Conservation (phyloP, 2,888 invertebrate species). For the Lithosia quadra region DNA sequence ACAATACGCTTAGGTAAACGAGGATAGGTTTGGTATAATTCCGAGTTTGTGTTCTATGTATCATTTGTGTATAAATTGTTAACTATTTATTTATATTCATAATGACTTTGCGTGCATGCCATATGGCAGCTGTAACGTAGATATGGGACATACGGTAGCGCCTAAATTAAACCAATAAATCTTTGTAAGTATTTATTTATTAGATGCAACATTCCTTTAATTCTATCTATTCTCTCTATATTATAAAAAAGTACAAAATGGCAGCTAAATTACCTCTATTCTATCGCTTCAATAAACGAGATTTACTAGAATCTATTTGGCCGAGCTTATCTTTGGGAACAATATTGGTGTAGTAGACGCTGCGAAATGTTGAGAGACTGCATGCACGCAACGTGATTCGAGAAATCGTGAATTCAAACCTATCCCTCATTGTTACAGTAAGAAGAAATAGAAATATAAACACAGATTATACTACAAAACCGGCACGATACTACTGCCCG, state of each 20-base stretch:
- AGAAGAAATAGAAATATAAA: slow-evolving; percentile 46
- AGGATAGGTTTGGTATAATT: slow-evolving; percentile 56
- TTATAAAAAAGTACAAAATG: slow-evolving; percentile 72
- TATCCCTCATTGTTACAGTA: slow-evolving; percentile 57
- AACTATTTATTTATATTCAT: slow-evolving; percentile 36
- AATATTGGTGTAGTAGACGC: slow-evolving; percentile 76
- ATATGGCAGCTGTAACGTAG: slow-evolving; percentile 78
- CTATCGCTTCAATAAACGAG: slow-evolving; percentile 61
- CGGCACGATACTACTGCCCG: slow-evolving; percentile 60
- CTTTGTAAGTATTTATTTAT: slow-evolving; percentile 60
- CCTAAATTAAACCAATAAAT: slow-evolving; percentile 52
- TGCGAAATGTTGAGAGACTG: slow-evolving; percentile 60
- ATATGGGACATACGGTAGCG: slow-evolving; percentile 65
- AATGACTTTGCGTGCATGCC: slow-evolving; percentile 71
- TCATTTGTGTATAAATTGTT: slow-evolving; percentile 37
- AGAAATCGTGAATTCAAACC: slow-evolving; percentile 49
- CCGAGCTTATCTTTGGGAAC: slow-evolving; percentile 85
- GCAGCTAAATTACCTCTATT: slow-evolving; percentile 75
- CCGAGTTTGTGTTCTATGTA: slow-evolving; percentile 37
- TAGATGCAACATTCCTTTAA: slow-evolving; percentile 61
- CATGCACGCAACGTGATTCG: slow-evolving; percentile 67
- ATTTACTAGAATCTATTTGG: slow-evolving; percentile 65
- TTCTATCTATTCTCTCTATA: slow-evolving; percentile 49
- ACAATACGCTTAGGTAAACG: slow-evolving; percentile 40
- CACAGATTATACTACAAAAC: slow-evolving; percentile 29